Evolutionary conservation across 2,888 invertebrate species (phyloP), one percentile per base, ranked within the genome.

Genomic region (Xanthia icteritia): DNA sequence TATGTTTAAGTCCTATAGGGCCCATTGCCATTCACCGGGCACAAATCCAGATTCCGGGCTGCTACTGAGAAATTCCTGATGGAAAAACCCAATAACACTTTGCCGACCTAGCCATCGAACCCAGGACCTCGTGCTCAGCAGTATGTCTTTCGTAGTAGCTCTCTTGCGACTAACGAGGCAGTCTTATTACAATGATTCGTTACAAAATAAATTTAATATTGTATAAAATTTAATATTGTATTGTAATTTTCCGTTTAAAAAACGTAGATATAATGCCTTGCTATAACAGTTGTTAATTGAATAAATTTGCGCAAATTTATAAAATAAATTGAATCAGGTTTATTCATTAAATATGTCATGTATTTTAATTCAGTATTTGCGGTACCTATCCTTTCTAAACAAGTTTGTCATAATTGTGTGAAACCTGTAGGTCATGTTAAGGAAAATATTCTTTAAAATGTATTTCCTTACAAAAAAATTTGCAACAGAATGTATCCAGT

Each of bases 391-490:
- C 27, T 48, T 73, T 39, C 36, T 27, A 17, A 63, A 13, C 15
- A n/a, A 42, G n/a, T 61, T 27, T 31, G n/a, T 42, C 17, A 9
- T 75, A 31, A 31, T n/a, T 61, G n/a, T 31, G 17, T 45, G 13
- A 23, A 2, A 36, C 15, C 9, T 31, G 9, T 20, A 9, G 42
- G 5, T 63, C 20, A 63, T 36, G 13, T 42, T 31, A 42, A 63
- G 76, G 42, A 64, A 63, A 76, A 61, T 15, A 9, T 17, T 13
- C 20, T 8, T 4, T 31, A 31, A 54, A 6, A 15, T 39, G 20
- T 70, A 56, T 56, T 73, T 73, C 15, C 20, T 27, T 36, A 20
- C 20, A 58, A 72, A 73, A 58, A 48, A 6, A 73, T 39, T 51
- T 61, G 60, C 13, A 74, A 51, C n/a, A n/a, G 39, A 75, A 42